Evolutionary conservation across 1,140 invertebrate species (phyloP).

Genomic region (Antheraea pernyi): DNA sequence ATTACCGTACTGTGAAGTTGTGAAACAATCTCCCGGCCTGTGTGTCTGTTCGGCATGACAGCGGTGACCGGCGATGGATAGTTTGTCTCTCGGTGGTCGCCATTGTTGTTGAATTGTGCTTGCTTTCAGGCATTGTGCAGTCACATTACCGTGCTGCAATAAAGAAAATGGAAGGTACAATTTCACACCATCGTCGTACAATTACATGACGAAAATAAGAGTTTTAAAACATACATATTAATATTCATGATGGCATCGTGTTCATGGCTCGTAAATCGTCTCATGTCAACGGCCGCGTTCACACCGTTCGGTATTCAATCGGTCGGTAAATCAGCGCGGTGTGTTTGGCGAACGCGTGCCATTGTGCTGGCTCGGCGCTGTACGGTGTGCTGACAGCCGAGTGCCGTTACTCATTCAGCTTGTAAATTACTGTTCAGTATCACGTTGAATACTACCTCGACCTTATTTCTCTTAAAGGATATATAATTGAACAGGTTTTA

Average conservation of each 20-base stretch:
- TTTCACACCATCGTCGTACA: no score
- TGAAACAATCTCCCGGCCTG: no score
- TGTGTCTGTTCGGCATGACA: no score
- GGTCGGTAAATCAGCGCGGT: constrained; percentile 27
- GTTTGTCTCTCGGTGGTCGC: no score
- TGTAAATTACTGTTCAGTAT: not conserved
- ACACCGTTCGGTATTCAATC: constrained; percentile 32
- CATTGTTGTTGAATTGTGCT: no score
- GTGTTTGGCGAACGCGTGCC: constrained; percentile 15
- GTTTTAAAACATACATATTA: not conserved
- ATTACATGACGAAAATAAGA: no score
- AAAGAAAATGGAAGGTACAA: no score
- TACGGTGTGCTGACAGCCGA: constrained; percentile 21
- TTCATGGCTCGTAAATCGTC: constrained; percentile 14
- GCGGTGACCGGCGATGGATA: no score
- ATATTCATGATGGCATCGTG: not conserved
- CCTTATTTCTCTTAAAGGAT: not conserved
- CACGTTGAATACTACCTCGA: not conserved
- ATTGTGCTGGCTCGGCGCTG: constrained; percentile 14
- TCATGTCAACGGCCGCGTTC: constrained; percentile 19
- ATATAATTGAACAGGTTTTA: not conserved
- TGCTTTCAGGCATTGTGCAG: no score
- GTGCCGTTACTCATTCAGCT: constrained; percentile 1
- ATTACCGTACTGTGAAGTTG: no score
- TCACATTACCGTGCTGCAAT: no score